phyloP scores from a whole-genome alignment of 2,113 vertebrate genomes.

The Nannospalax galili region DNA sequence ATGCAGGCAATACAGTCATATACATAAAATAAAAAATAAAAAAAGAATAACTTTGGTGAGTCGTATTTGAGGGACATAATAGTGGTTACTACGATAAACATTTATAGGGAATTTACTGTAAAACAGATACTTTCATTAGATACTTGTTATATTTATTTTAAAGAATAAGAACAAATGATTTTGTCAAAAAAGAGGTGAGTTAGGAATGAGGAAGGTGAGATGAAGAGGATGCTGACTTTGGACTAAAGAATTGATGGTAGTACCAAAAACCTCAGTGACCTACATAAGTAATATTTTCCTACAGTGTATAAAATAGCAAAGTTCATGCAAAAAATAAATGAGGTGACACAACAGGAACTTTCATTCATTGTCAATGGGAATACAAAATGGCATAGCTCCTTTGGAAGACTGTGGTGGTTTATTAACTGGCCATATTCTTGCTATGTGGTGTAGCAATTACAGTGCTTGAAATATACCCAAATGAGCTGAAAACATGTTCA shows the following conservation, averaged over 20 bases:
- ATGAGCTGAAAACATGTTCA: not conserved
- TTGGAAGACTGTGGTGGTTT: not conserved
- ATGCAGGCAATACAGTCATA: too few relatives aligned
- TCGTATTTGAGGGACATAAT: not conserved
- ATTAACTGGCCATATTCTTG: not conserved
- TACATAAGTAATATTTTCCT: not conserved
- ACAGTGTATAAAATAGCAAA: not conserved
- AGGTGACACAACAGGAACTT: not conserved
- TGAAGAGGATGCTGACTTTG: not conserved
- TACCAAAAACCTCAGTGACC: not conserved
- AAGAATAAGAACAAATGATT: not conserved
- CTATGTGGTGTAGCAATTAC: not conserved
- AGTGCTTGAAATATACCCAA: not conserved
- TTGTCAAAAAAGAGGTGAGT: not conserved
- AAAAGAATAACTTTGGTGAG: not conserved
- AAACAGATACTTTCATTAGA: not conserved
- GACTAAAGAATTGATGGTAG: not conserved
- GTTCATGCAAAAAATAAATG: not conserved
- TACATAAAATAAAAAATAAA: too few relatives aligned
- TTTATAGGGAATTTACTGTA: not conserved
- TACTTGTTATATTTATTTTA: not conserved
- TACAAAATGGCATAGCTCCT: not conserved
- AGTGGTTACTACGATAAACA: not conserved
- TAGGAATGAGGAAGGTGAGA: not conserved
- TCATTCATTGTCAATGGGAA: not conserved